Evolutionary conservation across 1,140 invertebrate genomes (phyloP).

Genomic region (Drosophila baimaii): DNA sequence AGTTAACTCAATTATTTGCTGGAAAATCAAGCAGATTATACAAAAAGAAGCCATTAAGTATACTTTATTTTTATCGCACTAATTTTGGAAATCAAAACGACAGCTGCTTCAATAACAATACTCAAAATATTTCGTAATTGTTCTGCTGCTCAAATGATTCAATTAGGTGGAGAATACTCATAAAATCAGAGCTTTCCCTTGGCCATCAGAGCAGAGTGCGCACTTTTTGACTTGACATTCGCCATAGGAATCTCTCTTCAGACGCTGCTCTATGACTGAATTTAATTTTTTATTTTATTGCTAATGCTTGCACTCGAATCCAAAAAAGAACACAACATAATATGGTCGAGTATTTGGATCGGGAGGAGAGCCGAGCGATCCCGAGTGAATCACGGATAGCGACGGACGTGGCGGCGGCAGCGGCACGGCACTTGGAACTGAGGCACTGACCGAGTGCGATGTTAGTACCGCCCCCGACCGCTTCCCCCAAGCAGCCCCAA

Average conservation of each 20-base stretch:
- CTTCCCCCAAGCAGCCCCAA: background rate
- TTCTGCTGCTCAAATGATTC: slow-evolving; percentile 28
- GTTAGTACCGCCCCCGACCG: slow-evolving; percentile 26
- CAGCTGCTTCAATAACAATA: slow-evolving; percentile 7
- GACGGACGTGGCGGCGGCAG: background rate
- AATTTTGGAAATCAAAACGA: slow-evolving; percentile 17
- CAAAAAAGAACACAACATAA: slow-evolving; percentile 45
- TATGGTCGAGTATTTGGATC: slow-evolving; percentile 51
- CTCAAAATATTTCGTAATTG: slow-evolving; percentile 24
- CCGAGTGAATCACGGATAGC: slow-evolving; percentile 42
- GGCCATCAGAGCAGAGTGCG: slow-evolving; percentile 25
- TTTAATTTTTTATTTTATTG: slow-evolving; percentile 20
- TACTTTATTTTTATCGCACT: background rate
- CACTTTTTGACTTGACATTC: slow-evolving; percentile 59
- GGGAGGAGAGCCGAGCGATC: slow-evolving; percentile 60
- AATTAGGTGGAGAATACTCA: slow-evolving; percentile 21
- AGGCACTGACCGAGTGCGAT: slow-evolving; percentile 38
- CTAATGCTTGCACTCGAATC: slow-evolving; percentile 53
- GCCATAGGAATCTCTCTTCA: slow-evolving; percentile 52
- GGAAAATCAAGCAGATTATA: background rate
- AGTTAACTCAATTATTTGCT: background rate
- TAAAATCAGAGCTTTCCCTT: slow-evolving; percentile 5
- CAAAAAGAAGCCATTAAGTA: slow-evolving; percentile 1
- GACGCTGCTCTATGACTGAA: slow-evolving; percentile 51
- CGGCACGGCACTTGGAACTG: slow-evolving; percentile 9